Evolutionary conservation across 2,797 vertebrate species (phyloP).

Genomic region (Chrysocyon brachyurus): DNA sequence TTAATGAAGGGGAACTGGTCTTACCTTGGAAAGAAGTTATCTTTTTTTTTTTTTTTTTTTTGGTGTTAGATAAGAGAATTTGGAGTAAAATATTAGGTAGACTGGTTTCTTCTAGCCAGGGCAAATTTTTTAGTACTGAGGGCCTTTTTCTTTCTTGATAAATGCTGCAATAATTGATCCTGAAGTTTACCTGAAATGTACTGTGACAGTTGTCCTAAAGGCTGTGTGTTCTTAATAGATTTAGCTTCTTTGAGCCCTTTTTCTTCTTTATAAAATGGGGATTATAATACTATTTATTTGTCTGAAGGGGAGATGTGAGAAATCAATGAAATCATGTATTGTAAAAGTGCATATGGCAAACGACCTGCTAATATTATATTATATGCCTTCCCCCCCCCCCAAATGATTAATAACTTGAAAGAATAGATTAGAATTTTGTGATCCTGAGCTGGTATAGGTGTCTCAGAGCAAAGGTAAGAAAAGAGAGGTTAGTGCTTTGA

Average conservation of each 20-base stretch:
- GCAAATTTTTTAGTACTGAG: not conserved
- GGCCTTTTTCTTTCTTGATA: constrained; percentile 65
- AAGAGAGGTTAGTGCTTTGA: not conserved
- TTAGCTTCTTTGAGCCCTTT: constrained; percentile 18
- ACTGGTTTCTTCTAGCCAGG: not conserved
- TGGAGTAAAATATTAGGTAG: not conserved
- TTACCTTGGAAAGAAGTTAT: constrained; percentile 10
- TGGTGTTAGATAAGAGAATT: constrained; percentile 24
- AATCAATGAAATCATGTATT: not conserved
- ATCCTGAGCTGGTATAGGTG: not conserved
- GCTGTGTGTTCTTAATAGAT: not conserved
- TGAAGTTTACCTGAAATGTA: constrained; percentile 55
- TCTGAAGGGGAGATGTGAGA: not conserved
- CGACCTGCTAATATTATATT: not conserved
- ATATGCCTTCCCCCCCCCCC: not conserved
- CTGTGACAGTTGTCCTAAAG: not conserved
- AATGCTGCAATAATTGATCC: constrained; percentile 46
- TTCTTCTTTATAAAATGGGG: constrained; percentile 34
- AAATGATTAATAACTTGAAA: not conserved
- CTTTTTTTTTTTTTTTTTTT: constrained; percentile 50
- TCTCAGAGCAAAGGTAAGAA: constrained; percentile 24
- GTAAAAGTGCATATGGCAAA: not conserved
- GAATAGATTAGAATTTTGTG: not conserved
- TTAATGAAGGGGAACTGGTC: constrained; percentile 22
- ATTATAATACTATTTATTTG: not conserved